Evolutionary conservation across 2,113 vertebrate genomes (phyloP), one percentile per base, ranked within the genome.

Genomic region (Chionodraco myersi): DNA sequence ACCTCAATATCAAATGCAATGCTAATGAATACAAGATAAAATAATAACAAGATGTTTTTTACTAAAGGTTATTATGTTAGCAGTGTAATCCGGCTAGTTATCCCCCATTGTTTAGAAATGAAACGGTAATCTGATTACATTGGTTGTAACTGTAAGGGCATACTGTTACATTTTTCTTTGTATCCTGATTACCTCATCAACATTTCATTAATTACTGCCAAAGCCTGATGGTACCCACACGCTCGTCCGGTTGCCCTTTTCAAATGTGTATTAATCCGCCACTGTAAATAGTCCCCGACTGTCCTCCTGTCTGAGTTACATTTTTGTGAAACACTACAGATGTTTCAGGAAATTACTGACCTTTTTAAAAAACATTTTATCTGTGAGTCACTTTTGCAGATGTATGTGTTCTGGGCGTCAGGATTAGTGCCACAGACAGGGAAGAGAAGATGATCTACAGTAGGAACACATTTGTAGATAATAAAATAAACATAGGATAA

Each of bases 271-370:
- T 85, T 58, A 34, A 23, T 67, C 54, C 16, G 7, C 51, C 2
- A 0, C 56, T 67, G 59, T 77, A 72, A 63, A 47, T 62, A 53
- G 58, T 60, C 16, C 63, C 70, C 14, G 36, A 59, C 18, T 64
- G 21, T 45, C 10, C 12, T 52, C 12, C 30, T 10, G 23, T 60
- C 59, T 2, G 23, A 71, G 10, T 30, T 8, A 14, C 7, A 8
- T 36, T 56, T 9, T 56, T 9, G 15, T 2, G 13, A 9, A 61
- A 56, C 47, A 53, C 1, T 5, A 15, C 34, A 52, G 12, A 11
- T 57, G 41, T 52, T 73, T 47, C 9, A 53, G 51, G 21, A 58
- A 58, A 62, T 16, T 12, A 57, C 44, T 30, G 47, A 15, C 10
- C 48, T 30, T 54, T 36, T 10, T 14, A 5, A 34, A 41, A 23